Evolutionary conservation across 2,113 vertebrate genomes (phyloP).

Genomic region (Cygnus atratus): DNA sequence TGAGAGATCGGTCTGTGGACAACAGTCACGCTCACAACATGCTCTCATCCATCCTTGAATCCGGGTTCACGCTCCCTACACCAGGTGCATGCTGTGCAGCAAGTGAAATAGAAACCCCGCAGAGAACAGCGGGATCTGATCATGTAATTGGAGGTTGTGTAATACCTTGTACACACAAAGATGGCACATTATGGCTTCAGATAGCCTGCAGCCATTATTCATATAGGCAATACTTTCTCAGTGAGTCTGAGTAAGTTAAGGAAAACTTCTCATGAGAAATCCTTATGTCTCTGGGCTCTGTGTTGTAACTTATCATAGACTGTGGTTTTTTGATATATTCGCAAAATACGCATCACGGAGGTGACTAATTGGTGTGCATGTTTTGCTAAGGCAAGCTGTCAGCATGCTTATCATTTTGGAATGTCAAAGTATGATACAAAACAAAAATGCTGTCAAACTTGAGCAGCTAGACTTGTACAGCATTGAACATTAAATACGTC

Average conservation of each 20-base stretch:
- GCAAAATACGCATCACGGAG: slow-evolving; percentile 23
- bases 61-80: not conserved
- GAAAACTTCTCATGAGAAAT: not conserved
- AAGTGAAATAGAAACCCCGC: not conserved
- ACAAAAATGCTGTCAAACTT: slow-evolving; percentile 60
- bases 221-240: not conserved
- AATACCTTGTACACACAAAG: not conserved
- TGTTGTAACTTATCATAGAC: not conserved
- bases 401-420: slow-evolving; percentile 43
- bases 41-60: not conserved
- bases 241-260: not conserved
- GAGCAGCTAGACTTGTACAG: slow-evolving; percentile 13
- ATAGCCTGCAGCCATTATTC: not conserved
- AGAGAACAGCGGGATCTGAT: not conserved
- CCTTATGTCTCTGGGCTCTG: not conserved
- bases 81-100: not conserved
- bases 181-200: not conserved
- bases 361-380: slow-evolving; percentile 11
- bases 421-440: slow-evolving; percentile 34
- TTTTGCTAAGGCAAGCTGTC: slow-evolving; percentile 48
- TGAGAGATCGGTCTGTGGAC: not conserved
- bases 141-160: not conserved
- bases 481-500: not conserved
- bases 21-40: not conserved
- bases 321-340: not conserved